Conservation (phyloP, 1,140 invertebrate genomes). For the Thaumatotibia leucotreta region DNA sequence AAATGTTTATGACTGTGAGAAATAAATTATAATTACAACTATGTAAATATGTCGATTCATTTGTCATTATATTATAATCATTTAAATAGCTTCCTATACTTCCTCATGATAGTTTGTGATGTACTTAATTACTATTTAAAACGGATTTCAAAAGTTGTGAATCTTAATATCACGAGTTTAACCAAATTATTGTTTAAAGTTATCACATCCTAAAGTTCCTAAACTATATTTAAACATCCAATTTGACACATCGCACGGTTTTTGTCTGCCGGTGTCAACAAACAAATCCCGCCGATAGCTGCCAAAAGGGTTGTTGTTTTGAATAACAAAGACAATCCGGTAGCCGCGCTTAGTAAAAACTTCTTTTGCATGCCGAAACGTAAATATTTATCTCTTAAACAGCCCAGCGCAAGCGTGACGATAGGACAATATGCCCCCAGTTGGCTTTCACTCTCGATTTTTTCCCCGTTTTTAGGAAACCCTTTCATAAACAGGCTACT, state of each 20-base stretch:
- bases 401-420: constrained; percentile 56
- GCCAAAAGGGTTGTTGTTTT: constrained; percentile 54
- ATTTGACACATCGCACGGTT: constrained; percentile 45
- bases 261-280: constrained; percentile 40
- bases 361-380: constrained; percentile 67
- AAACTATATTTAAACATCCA: constrained; percentile 41
- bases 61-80: too few relatives aligned
- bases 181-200: not conserved
- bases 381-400: constrained; percentile 70
- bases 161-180: too few relatives aligned
- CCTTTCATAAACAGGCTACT: constrained; percentile 65
- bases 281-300: constrained; percentile 42
- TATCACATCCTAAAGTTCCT: not conserved
- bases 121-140: too few relatives aligned
- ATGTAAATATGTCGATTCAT: too few relatives aligned
- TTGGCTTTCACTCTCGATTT: constrained; percentile 70
- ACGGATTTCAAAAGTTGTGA: too few relatives aligned
- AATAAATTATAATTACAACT: too few relatives aligned
- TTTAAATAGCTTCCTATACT: too few relatives aligned
- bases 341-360: constrained; percentile 60
- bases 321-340: constrained; percentile 66
- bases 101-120: too few relatives aligned
- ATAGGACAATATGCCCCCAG: constrained; percentile 58
- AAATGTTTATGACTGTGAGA: too few relatives aligned
- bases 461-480: constrained; percentile 62